Conservation (phyloP, 2,113 vertebrate species). For the Chaetura pelagica region DNA sequence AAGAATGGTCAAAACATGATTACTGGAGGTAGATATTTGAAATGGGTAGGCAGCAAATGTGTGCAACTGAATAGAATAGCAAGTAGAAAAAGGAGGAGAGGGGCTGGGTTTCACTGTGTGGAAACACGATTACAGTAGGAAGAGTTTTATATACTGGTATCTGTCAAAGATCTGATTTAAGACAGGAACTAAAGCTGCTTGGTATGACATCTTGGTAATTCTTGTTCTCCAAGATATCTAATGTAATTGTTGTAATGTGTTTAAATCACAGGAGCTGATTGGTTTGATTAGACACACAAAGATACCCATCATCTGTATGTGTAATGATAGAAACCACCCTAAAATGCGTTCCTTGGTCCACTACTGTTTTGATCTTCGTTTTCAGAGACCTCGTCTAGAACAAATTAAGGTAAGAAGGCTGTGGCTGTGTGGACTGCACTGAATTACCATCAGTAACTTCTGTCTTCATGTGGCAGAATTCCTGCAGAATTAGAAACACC, state of each 20-base stretch:
- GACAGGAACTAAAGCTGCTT: not conserved
- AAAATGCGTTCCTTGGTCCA: conserved; percentile 95
- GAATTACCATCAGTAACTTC: not conserved
- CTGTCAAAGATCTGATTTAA: not conserved
- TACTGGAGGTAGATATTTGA: not conserved
- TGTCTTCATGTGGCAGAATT: not conserved
- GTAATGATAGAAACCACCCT: conserved; percentile 94
- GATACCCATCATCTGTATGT: conserved; percentile 98
- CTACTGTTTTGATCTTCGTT: conserved; percentile 95
- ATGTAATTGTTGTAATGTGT: not conserved
- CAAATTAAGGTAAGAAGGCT: conserved; percentile 90
- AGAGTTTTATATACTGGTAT: not conserved
- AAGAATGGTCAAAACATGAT: not conserved
- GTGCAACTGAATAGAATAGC: not conserved
- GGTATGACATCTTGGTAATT: not conserved
- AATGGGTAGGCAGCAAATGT: not conserved
- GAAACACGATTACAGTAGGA: not conserved
- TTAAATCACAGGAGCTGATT: conserved; percentile 87
- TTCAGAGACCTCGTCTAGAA: conserved; percentile 93
- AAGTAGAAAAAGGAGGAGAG: not conserved
- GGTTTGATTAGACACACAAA: conserved; percentile 89
- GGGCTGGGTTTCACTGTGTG: not conserved
- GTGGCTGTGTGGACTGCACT: not conserved
- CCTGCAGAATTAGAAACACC: not conserved
- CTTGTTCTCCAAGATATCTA: not conserved